A percentile compares a stretch with the other conserved stretches of the same genome.
Evolutionary conservation across 2,797 vertebrate genomes (phyloP).

Genomic region (Podargus strigoides): DNA sequence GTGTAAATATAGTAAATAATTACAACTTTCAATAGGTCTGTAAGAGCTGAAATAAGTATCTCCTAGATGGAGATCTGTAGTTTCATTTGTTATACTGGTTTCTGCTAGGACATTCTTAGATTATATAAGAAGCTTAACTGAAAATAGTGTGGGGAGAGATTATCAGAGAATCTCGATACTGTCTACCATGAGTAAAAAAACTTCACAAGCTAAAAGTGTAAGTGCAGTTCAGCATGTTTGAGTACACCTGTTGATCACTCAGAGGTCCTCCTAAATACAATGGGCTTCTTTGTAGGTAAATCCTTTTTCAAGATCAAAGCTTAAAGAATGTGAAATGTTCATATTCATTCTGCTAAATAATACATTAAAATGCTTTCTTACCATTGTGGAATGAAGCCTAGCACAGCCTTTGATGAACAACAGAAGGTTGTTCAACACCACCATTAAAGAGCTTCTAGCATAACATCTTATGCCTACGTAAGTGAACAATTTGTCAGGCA

Average conservation of each 20-base stretch:
- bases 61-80: not conserved
- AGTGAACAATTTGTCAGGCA: constrained; percentile 50
- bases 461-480: constrained; percentile 1
- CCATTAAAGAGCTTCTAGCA: not conserved
- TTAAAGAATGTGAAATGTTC: not conserved
- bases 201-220: not conserved
- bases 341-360: not conserved
- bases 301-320: not conserved
- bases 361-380: not conserved
- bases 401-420: constrained; percentile 18
- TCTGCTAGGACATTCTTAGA: not conserved
- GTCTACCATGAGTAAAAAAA: not conserved
- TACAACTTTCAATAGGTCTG: not conserved
- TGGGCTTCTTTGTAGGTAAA: not conserved
- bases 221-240: not conserved
- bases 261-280: not conserved
- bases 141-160: not conserved
- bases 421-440: constrained; percentile 27
- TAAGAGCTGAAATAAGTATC: not conserved
- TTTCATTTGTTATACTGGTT: not conserved
- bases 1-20: not conserved
- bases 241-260: not conserved
- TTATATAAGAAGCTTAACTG: not conserved
- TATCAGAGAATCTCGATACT: not conserved
- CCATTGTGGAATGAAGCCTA: not conserved